phyloP scores from a whole-genome alignment of 1,140 invertebrate species.

The Odontomachus brunneus region DNA sequence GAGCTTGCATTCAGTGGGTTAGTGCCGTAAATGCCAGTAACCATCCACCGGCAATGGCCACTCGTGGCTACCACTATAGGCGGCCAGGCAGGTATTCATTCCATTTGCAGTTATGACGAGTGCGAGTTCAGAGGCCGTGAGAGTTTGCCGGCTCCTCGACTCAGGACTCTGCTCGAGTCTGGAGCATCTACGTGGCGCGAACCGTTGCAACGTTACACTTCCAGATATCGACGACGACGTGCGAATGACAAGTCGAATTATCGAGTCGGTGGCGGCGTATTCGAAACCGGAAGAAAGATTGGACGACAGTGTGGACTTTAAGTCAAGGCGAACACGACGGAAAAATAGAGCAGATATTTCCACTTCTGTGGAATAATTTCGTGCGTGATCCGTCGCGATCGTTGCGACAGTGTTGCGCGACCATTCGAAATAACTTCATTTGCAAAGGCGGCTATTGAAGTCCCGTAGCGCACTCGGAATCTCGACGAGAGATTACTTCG shows the following conservation, averaged over 20 bases:
- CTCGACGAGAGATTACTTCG: conserved; percentile 37
- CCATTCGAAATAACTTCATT: conserved; percentile 35
- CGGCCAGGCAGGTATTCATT: conserved; percentile 82
- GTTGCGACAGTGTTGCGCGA: neutral
- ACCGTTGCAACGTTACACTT: conserved; percentile 68
- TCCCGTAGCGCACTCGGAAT: conserved; percentile 11
- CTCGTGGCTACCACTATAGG: conserved; percentile 78
- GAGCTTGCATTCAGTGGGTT: conserved; percentile 81
- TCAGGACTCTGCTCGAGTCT: conserved; percentile 59
- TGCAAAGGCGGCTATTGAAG: conserved; percentile 32
- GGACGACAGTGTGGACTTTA: too few relatives aligned
- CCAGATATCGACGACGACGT: conserved; percentile 46
- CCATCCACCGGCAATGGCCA: conserved; percentile 78
- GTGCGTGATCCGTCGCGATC: neutral
- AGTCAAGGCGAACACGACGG: too few relatives aligned
- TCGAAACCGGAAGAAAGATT: neutral
- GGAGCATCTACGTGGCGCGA: conserved; percentile 58
- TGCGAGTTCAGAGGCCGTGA: conserved; percentile 84
- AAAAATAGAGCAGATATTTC: too few relatives aligned
- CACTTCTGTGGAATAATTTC: too few relatives aligned
- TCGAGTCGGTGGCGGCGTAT: neutral
- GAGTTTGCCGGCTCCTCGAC: conserved; percentile 76
- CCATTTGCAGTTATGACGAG: conserved; percentile 85
- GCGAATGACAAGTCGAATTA: neutral
- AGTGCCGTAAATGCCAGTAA: conserved; percentile 80